phyloP scores from a whole-genome alignment of 23 tunicate genomes.

The Corella eumyota region DNA sequence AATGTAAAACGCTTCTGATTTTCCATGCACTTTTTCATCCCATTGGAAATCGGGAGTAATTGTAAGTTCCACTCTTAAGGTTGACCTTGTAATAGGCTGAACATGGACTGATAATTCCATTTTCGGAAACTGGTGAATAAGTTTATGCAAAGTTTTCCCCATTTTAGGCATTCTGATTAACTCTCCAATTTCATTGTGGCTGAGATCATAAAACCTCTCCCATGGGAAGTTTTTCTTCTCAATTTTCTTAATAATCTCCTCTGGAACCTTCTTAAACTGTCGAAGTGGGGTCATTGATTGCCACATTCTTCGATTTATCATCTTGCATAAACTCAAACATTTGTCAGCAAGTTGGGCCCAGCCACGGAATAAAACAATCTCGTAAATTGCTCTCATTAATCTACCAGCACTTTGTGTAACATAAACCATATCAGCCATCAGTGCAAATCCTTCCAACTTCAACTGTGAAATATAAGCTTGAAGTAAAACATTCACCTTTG shows the following conservation, averaged over 20 bases:
- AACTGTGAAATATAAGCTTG: conserved; percentile 95
- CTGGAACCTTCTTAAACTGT: conserved; percentile 94
- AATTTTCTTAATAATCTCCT: conserved; percentile 73
- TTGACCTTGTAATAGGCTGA: conserved; percentile 95
- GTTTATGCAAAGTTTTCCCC: conserved; percentile 83
- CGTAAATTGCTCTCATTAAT: conserved; percentile 91
- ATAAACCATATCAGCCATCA: conserved; percentile 98
- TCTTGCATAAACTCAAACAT: conserved; percentile 78
- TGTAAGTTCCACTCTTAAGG: conserved; percentile 86
- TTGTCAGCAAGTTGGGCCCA: conserved; percentile 99
- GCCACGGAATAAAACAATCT: conserved; percentile 89
- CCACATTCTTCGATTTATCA: conserved; percentile 95
- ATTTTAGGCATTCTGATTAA: conserved; percentile 84
- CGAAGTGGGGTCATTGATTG: conserved; percentile 97
- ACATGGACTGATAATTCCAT: conserved; percentile 95
- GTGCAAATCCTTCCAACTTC: conserved; percentile 92
- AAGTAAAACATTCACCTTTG: conserved; percentile 91
- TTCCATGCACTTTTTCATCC: conserved; percentile 91
- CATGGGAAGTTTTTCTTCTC: conserved; percentile 96
- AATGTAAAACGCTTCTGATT: conserved; percentile 87
- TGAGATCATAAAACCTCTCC: conserved; percentile 94
- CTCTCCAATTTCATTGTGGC: conserved; percentile 95
- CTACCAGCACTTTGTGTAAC: conserved; percentile 97
- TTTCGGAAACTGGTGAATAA: conserved; percentile 96
- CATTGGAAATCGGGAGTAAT: conserved; percentile 98